Percentiles rank a stretch among this genome's conserved stretches.
Evolutionary conservation across 2,888 invertebrate genomes (phyloP).

Genomic region (Capitulum mitella): DNA sequence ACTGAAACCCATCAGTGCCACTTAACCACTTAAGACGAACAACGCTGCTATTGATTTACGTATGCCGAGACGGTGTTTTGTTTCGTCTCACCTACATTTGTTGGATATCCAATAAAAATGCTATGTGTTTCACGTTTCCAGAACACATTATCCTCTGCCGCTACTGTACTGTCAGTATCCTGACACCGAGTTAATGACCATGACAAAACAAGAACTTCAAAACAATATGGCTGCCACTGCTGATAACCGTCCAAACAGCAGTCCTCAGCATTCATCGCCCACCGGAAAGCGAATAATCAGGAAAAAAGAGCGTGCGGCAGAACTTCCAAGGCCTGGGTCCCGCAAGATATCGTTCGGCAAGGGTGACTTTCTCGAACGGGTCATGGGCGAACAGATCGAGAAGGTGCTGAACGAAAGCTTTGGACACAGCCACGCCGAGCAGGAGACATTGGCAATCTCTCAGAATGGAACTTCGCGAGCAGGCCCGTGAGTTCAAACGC

Average conservation of each 20-base stretch:
- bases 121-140: too few relatives aligned
- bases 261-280: not conserved
- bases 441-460: not conserved
- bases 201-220: not conserved
- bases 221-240: not conserved
- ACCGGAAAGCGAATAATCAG: not conserved
- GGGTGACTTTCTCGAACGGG: not conserved
- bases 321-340: not conserved
- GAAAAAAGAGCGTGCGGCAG: not conserved
- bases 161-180: not conserved
- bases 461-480: not conserved
- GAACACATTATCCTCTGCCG: not conserved
- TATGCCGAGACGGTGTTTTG: too few relatives aligned
- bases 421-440: not conserved
- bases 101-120: too few relatives aligned
- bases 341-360: conserved; percentile 6
- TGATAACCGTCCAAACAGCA: not conserved
- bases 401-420: not conserved
- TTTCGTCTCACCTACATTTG: too few relatives aligned
- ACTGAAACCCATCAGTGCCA: too few relatives aligned
- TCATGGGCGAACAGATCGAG: conserved; percentile 4
- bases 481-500: not conserved
- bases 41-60: too few relatives aligned
- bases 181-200: not conserved
- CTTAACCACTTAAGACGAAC: too few relatives aligned